Base-by-base conservation (phyloP, 2,888 invertebrate species). In the Scrobipalpa atriplicella region DNA sequence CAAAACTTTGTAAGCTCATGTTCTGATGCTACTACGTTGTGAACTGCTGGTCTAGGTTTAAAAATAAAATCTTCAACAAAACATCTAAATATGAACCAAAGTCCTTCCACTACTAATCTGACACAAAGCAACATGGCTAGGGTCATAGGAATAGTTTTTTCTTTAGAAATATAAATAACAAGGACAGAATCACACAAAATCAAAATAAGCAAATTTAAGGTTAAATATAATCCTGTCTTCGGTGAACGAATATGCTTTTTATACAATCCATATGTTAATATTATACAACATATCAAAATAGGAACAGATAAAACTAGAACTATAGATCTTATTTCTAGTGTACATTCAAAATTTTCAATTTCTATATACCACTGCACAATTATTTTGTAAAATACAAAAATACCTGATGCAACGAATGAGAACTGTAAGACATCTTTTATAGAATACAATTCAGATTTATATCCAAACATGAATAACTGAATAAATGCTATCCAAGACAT, bases 301-400 rank as follows among this genome's bases (percentile, higher is more conserved):
- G 76, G 68, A 6, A 76, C 68, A 51, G 71, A 67, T 72, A 78
- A 75, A 38, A 77, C 64, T 10, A 77, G 68, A 1, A 76, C 67
- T 36, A 75, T 43, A 0, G 73, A 69, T 1, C 75, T 73, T 0
- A 78, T 36, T 61, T 74, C 65, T 29, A 78, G 66, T 41, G 71
- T 52, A 69, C 19, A 9, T 13, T 13, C 2, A 71, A 51, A 10
- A 36, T 0, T 1, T n/a, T 56, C 47, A 1, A 21, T 0, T 1
- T 47, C 6, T n/a, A 68, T 0, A 0, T 60, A 0, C 19, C 8
- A 16, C 29, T 29, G 29, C 52, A 76, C 68, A 0, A 74, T 9
- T 0, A 3, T 21, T 54, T 73, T 72, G 41, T 72, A 77, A 0
- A 38, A 3, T 58, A 71, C 19, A 21, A 76, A 68, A 1, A 77